These are phyloP conservation scores for Caenorhabditis sulstoni DNA, from an alignment of 2,888 invertebrate genomes.

Conservation along the genomic window DNA sequence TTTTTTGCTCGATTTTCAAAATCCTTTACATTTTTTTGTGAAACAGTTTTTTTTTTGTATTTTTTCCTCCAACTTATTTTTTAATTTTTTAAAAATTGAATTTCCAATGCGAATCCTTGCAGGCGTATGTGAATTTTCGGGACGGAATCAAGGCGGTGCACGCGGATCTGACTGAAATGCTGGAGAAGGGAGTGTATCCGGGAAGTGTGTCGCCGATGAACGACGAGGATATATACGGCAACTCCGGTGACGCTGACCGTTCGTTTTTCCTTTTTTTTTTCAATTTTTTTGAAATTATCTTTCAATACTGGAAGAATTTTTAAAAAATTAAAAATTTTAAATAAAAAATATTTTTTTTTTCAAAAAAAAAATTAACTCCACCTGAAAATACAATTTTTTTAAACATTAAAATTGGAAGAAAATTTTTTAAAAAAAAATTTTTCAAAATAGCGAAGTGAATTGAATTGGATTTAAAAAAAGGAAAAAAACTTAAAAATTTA, in stretches of 20 bases:
- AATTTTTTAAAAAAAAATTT: no score
- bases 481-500: no score
- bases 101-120: constrained; percentile 1
- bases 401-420: no score
- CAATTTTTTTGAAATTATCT: neutral
- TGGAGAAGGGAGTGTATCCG: constrained; percentile 70
- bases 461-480: no score
- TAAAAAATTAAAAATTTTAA: neutral
- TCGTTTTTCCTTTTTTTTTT: neutral
- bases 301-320: neutral
- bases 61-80: no score
- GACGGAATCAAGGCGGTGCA: constrained; percentile 69
- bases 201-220: constrained; percentile 65
- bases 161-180: constrained; percentile 67
- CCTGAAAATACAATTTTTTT: no score
- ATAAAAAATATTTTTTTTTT: neutral
- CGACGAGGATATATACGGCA: constrained; percentile 63
- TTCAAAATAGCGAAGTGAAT: no score
- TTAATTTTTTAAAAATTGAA: no score
- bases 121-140: constrained; percentile 72
- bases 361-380: no score
- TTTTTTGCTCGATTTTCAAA: no score
- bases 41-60: no score
- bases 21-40: no score
- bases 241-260: constrained; percentile 14